These are phyloP conservation scores for Bolborhynchus lineola DNA, from an alignment of 2,113 vertebrate genomes.

Conservation along the genomic window DNA sequence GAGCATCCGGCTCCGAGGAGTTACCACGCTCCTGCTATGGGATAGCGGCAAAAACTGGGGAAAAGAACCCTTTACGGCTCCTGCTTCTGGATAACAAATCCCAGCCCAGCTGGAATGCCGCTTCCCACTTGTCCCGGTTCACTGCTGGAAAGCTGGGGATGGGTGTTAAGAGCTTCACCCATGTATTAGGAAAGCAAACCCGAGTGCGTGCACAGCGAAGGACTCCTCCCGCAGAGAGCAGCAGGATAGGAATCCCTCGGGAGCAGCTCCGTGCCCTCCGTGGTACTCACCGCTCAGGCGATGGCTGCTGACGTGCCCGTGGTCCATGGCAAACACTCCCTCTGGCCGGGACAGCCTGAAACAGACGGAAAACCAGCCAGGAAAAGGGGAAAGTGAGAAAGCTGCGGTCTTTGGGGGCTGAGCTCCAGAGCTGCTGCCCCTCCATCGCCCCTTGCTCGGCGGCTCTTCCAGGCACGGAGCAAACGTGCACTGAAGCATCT, in stretches of 20 bases:
- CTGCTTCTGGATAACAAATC: neutral
- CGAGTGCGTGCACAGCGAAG: rapidly evolving
- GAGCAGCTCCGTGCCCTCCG: neutral
- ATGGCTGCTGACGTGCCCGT: neutral
- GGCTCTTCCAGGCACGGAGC: neutral
- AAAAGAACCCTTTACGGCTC: neutral
- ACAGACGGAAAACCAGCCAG: rapidly evolving
- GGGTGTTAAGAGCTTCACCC: neutral
- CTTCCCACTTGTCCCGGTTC: neutral
- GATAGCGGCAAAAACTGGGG: rapidly evolving
- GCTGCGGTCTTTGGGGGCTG: neutral
- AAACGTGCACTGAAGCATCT: neutral
- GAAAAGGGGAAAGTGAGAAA: neutral
- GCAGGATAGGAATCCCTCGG: neutral
- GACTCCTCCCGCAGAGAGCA: neutral
- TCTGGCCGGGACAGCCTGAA: neutral
- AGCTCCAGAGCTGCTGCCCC: neutral
- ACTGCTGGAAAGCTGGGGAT: rapidly evolving
- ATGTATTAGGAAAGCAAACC: rapidly evolving
- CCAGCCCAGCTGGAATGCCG: neutral
- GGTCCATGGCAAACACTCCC: slow-evolving; percentile 22
- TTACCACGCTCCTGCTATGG: neutral
- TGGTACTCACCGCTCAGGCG: slow-evolving; percentile 11
- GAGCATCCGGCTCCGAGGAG: neutral
- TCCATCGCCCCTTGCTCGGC: neutral